Conservation (phyloP, 2,113 vertebrate species). For the Dipodomys spectabilis region DNA sequence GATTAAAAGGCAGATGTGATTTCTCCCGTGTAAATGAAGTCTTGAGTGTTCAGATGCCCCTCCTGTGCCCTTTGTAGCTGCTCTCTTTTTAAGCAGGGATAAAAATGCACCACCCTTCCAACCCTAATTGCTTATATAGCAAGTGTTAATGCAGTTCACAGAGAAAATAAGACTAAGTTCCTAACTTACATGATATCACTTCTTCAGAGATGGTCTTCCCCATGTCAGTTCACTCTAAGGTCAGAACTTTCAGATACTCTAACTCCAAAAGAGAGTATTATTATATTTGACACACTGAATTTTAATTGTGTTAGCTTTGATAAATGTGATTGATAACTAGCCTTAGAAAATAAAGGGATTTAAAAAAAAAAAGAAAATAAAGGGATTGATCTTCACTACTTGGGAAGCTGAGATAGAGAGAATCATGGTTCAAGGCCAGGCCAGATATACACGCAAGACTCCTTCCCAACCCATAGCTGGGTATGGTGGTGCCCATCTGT, state of each 20-base stretch:
- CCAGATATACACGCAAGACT: too few relatives aligned
- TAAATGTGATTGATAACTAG: neutral
- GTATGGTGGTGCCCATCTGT: too few relatives aligned
- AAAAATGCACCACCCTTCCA: neutral
- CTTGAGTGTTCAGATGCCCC: neutral
- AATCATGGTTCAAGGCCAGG: too few relatives aligned
- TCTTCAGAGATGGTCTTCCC: slow-evolving; percentile 5
- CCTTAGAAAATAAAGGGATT: neutral
- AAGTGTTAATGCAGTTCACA: neutral
- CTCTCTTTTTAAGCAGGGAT: neutral
- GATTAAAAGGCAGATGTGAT: neutral
- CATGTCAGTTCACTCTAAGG: neutral
- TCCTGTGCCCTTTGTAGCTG: neutral
- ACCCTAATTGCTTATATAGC: neutral
- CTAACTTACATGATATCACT: neutral
- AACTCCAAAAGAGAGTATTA: neutral
- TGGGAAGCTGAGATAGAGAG: too few relatives aligned
- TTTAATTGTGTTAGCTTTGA: slow-evolving; percentile 13
- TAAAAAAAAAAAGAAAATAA: neutral
- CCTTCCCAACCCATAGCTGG: too few relatives aligned
- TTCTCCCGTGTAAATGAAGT: neutral
- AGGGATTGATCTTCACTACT: neutral
- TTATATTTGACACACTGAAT: neutral
- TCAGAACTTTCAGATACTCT: neutral
- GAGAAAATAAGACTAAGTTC: neutral